Base-by-base conservation (phyloP, 2,113 vertebrate species). In the Datnioides undecimradiatus region DNA sequence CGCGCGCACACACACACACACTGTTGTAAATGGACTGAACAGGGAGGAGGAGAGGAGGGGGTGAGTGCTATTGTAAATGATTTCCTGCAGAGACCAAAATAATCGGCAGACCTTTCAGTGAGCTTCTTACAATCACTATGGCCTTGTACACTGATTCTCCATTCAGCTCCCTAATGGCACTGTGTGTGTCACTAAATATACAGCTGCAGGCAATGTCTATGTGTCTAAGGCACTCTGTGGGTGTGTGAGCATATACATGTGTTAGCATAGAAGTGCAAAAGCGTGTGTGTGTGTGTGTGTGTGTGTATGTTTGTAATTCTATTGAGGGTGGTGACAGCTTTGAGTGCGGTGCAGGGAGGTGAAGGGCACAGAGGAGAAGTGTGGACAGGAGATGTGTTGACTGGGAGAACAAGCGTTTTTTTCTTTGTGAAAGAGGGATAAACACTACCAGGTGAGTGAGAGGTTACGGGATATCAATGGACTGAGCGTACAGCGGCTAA, bases 1-100 rank as follows among this genome's bases (percentile, higher is more conserved):
- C 41, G 49, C 62, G 64, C 66, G 66, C 43, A 51, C 64, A 74
- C 65, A 65, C 66, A 68, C 66, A 64, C 52, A 81, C 71, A 29
- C 52, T 74, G 75, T 83, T 87, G n/a, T 80, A 82, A 84, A 84
- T 74, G 71, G 79, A 80, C 69, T 82, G 82, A 58, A 72, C 38
- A 69, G 51, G 79, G 84, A 69, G 74, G 55, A 40, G 21, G 52
- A 38, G 64, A 12, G 19, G 54, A n/a, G 67, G 73, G 64, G 73
- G 62, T 38, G 73, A 78, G 79, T 31, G 76, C 90, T 85, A 89
- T 92, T 93, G 85, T 92, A 67, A 92, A 91, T 82, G 70, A 90
- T 90, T 94, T 93, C 87, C 91, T 93, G 90, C 70, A 11, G 86
- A 86, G 90, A 90, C 87, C 84, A 91, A 91, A 92, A 91, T 92